Conservation (phyloP, 2,888 invertebrate species). For the Patella depressa region DNA sequence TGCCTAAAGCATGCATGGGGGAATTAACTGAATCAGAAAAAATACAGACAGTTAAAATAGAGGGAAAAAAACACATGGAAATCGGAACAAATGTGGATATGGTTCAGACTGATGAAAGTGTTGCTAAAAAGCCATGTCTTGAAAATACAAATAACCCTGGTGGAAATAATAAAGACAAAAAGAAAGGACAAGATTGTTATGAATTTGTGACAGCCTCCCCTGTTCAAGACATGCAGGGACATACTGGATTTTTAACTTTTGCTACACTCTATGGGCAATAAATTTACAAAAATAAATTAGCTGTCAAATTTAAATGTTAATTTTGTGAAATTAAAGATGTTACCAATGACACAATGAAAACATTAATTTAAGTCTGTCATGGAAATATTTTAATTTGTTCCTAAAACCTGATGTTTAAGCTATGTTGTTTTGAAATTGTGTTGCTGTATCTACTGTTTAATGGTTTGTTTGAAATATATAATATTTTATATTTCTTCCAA, state of each 20-base stretch:
- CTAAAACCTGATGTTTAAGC: no score
- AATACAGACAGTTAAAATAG: background rate
- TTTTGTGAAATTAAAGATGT: no score
- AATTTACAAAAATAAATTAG: no score
- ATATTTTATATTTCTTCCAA: no score
- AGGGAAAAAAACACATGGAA: background rate
- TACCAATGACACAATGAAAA: no score
- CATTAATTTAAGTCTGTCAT: no score
- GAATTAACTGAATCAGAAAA: slow-evolving; percentile 18
- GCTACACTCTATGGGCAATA: slow-evolving; percentile 81
- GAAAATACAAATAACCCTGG: slow-evolving; percentile 16
- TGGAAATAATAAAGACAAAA: slow-evolving; percentile 17
- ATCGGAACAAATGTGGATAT: slow-evolving; percentile 13
- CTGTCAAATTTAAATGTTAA: no score
- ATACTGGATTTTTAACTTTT: slow-evolving; percentile 96
- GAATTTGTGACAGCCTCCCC: slow-evolving; percentile 76
- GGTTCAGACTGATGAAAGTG: slow-evolving; percentile 8
- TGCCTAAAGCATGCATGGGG: slow-evolving; percentile 55
- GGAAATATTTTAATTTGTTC: no score
- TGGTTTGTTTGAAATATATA: no score
- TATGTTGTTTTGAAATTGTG: no score
- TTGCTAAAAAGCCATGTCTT: slow-evolving; percentile 7
- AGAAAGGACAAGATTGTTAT: slow-evolving; percentile 35
- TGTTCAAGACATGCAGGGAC: slow-evolving; percentile 85
- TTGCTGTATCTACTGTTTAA: no score